Conservation (phyloP, 2,888 invertebrate genomes). For the Orchesella flavescens region DNA sequence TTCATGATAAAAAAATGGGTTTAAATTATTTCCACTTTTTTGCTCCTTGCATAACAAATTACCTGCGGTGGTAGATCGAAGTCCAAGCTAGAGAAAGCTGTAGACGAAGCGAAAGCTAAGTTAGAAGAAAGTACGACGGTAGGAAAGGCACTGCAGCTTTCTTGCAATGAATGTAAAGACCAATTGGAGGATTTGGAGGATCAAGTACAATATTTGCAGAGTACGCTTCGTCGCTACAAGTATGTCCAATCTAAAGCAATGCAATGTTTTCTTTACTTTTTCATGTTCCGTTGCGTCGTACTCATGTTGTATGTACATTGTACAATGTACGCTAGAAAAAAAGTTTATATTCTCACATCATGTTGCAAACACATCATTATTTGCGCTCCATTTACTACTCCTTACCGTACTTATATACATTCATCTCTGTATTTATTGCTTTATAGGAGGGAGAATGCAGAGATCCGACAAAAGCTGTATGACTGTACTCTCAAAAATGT, state of each 20-base stretch:
- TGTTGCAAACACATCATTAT: not conserved
- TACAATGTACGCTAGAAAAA: too few relatives aligned
- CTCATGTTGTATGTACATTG: too few relatives aligned
- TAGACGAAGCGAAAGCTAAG: slow-evolving; percentile 31
- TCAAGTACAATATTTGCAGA: slow-evolving; percentile 47
- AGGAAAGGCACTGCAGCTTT: slow-evolving; percentile 25
- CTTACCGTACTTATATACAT: not conserved
- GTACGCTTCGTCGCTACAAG: slow-evolving; percentile 33
- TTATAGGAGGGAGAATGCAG: slow-evolving; percentile 44
- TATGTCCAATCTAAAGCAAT: slow-evolving; percentile 1
- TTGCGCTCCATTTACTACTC: not conserved
- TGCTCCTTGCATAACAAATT: not conserved
- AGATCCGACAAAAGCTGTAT: slow-evolving; percentile 48
- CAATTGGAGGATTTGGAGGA: slow-evolving; percentile 50
- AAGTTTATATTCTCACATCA: too few relatives aligned
- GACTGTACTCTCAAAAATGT: slow-evolving; percentile 50
- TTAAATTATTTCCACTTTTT: not conserved
- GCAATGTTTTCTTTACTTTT: not conserved
- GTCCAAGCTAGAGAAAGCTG: slow-evolving; percentile 38
- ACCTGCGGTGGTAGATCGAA: slow-evolving; percentile 27
- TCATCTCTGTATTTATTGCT: not conserved
- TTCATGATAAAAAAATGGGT: not conserved
- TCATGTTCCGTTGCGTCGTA: too few relatives aligned
- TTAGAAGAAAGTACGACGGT: slow-evolving; percentile 26
- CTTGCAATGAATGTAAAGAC: slow-evolving; percentile 44